A percentile compares a stretch with the other conserved stretches of the same genome.
phyloP scores from a whole-genome alignment of 1,140 invertebrate genomes.

The Aphelinus certus region DNA sequence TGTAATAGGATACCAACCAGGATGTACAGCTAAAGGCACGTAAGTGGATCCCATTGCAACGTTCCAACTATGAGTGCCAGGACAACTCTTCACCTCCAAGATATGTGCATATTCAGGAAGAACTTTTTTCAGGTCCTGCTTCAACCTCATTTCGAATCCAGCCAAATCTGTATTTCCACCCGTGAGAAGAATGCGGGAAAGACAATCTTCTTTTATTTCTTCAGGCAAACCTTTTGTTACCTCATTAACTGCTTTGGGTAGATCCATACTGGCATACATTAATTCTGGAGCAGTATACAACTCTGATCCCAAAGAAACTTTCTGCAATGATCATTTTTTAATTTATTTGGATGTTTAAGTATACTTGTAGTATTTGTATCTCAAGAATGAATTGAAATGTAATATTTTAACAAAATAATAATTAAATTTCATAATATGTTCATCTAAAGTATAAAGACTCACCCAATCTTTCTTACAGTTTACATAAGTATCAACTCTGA shows the following conservation, averaged over 20 bases:
- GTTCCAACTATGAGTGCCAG: constrained; percentile 65
- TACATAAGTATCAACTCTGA: constrained; percentile 60
- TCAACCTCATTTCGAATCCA: constrained; percentile 63
- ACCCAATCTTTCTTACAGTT: constrained; percentile 62
- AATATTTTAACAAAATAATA: constrained; percentile 16
- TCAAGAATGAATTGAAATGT: not conserved
- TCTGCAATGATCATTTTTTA: constrained; percentile 48
- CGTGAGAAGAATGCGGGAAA: constrained; percentile 65
- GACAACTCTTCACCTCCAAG: constrained; percentile 63
- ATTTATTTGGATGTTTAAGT: constrained; percentile 2
- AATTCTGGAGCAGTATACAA: constrained; percentile 66
- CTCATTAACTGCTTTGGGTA: constrained; percentile 64
- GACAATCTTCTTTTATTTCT: constrained; percentile 60
- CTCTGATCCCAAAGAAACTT: constrained; percentile 63
- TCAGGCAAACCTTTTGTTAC: constrained; percentile 61
- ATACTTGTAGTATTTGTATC: constrained; percentile 3
- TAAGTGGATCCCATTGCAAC: constrained; percentile 66
- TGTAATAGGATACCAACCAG: constrained; percentile 49
- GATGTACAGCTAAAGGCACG: constrained; percentile 63
- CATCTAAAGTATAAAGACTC: constrained; percentile 29
- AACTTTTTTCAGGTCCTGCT: constrained; percentile 61
- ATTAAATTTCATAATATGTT: not conserved
- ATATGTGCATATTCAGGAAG: constrained; percentile 62
- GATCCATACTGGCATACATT: constrained; percentile 64
- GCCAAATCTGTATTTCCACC: constrained; percentile 66